A percentile compares a stretch with the other conserved stretches of the same genome.
These are phyloP conservation scores for Naso thynnoides DNA, from an alignment of 2,797 vertebrate genomes.

Conservation along the genomic window DNA sequence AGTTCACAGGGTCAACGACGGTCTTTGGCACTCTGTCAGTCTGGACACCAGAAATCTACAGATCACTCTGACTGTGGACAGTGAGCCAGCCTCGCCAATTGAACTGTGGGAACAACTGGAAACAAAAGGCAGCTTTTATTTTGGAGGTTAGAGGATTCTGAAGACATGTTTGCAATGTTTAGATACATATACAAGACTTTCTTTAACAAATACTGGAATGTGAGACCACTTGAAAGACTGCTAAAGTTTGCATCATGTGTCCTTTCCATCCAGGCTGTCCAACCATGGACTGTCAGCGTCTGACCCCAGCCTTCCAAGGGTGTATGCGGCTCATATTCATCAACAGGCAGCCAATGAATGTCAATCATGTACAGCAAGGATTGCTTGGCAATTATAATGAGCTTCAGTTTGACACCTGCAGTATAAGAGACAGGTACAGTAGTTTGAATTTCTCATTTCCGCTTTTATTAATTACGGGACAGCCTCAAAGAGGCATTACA, in stretches of 20 bases:
- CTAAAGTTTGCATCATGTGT: slow-evolving; percentile 14
- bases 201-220: neutral
- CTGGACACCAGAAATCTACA: slow-evolving; percentile 88
- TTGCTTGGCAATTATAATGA: slow-evolving; percentile 93
- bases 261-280: slow-evolving; percentile 88
- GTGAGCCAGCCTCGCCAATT: slow-evolving; percentile 83
- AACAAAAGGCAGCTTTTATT: slow-evolving; percentile 88
- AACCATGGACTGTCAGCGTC: slow-evolving; percentile 87
- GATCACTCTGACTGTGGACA: slow-evolving; percentile 89
- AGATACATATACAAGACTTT: too few relatives aligned
- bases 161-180: neutral
- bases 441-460: neutral
- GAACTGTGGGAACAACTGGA: slow-evolving; percentile 88
- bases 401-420: slow-evolving; percentile 95
- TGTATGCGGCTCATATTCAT: slow-evolving; percentile 95
- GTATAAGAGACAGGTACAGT: slow-evolving; percentile 95
- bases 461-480: slow-evolving; percentile 24
- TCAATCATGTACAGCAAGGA: slow-evolving; percentile 93
- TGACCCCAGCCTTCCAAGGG: slow-evolving; percentile 92
- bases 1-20: slow-evolving; percentile 92
- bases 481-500: neutral
- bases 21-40: slow-evolving; percentile 93
- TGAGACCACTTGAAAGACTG: too few relatives aligned
- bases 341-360: slow-evolving; percentile 93
- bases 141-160: slow-evolving; percentile 89